Base-by-base conservation (phyloP, 2,113 vertebrate genomes). In the Otis tarda region DNA sequence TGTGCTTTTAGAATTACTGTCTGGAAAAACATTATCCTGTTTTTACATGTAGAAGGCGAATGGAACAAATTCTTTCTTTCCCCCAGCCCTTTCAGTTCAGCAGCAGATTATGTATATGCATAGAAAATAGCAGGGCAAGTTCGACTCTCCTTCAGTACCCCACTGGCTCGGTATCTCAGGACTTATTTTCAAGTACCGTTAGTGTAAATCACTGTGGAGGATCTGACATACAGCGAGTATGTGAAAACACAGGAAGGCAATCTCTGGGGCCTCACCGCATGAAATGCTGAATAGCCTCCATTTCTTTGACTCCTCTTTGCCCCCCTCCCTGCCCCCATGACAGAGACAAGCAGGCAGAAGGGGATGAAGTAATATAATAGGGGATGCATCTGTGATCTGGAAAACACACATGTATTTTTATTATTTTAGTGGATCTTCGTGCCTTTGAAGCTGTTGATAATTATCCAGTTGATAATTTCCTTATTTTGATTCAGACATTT, bases 401-500 rank as follows among this genome's bases (percentile, higher is more conserved):
- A 64, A 87, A 68, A 71, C 9, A 70, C 3, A 4, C 1, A 4
- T 3, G 2, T 14, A 22, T n/a, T 69, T 91, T 81, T 31, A 43
- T 70, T 65, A 10, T 57, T 91, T 71, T 52, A 10, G 8, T 59
- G 14, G 9, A 55, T 59, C n/a, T 41, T 63, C 5, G 14, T 12
- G 24, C 55, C 56, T 64, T 57, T 78, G 65, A 74, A 69, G 37
- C 10, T 41, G 39, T 41, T 41, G 39, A 41, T 41, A 41, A 41
- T 41, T 41, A 41, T 85, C 80, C 89, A 89, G 47, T 83, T 23
- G 90, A 93, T 64, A 80, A 93, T 85, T 89, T 92, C 73, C 77
- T 95, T 93, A 83, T 90, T 94, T 89, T 56, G 93, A 60, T 93
- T 97, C 95, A 64, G 24, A 19, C 50, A 47, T 35, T 97, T 94